Evolutionary conservation across 2,888 invertebrate species (phyloP), one percentile per base, ranked within the genome.

Genomic region (Nycteola revayana): DNA sequence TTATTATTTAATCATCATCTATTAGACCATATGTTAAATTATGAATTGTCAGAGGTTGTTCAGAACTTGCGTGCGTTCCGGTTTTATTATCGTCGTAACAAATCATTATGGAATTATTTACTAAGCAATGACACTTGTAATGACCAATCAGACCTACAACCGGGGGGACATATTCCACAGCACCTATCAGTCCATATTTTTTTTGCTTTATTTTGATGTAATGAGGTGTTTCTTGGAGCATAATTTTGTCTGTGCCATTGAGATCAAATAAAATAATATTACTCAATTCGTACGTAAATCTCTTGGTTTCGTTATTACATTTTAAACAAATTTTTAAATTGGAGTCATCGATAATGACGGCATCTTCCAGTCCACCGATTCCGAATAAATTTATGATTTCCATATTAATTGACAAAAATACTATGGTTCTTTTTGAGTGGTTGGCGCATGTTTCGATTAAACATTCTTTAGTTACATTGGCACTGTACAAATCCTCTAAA

Each of bases 201-300:
- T 36, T 36, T 25, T 25, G 35, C 36, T 25, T 36, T 36, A 36
- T 36, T 36, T 32, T 27, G 25, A 37, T 37, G 7, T 28, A 28
- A 28, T 7, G 28, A 6, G 28, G 36, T 36, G 32, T 36, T 36
- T 36, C 36, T 23, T 31, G 22, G 18, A 36, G 36, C 27, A 27
- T 31, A 31, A 36, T 36, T 14, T 36, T 36, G 21, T 35, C 21
- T 25, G 35, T 35, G 25, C 25, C 25, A 26, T 26, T 26, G 2
- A 26, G 7, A 26, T 26, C 25, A 26, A 26, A 26, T 26, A 26
- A 26, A 26, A 26, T 26, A 26, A 26, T 26, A 29, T 35, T 35
- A 35, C 25, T 29, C 25, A 35, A 21, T 35, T 35, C 25, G 29
- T 35, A 35, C 25, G 25, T 25, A 25, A 25, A 35, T 35, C 25